Evolutionary conservation across 2,888 invertebrate species (phyloP).

Genomic region (Rhodophaea formosa): DNA sequence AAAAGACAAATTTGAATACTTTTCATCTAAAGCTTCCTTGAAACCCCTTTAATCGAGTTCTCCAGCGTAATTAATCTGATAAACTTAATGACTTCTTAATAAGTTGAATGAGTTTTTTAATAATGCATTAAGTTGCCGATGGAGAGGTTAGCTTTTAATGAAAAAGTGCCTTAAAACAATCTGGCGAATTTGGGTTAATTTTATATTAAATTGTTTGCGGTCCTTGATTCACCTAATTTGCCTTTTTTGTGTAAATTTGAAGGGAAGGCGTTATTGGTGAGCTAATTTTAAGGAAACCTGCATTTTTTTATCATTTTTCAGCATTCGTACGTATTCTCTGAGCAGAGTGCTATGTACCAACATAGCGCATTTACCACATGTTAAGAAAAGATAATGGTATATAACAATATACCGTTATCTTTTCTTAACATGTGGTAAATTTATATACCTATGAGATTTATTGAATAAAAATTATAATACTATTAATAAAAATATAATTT

Average conservation of each 20-base stretch:
- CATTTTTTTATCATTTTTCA: too few relatives aligned
- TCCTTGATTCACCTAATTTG: neutral
- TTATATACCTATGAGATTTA: too few relatives aligned
- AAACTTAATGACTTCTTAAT: constrained; percentile 16
- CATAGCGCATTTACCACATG: too few relatives aligned
- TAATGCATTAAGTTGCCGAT: constrained; percentile 1
- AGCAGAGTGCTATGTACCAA: too few relatives aligned
- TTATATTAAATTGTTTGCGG: neutral
- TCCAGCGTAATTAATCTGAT: constrained; percentile 8
- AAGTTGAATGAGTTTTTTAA: constrained; percentile 18
- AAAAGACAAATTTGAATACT: neutral
- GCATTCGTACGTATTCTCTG: too few relatives aligned
- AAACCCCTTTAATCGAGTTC: neutral
- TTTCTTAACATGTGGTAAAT: too few relatives aligned
- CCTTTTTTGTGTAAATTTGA: neutral
- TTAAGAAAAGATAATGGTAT: too few relatives aligned
- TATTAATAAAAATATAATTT: too few relatives aligned
- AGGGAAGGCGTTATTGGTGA: neutral
- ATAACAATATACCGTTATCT: too few relatives aligned
- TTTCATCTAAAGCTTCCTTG: neutral
- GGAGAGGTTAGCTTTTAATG: neutral
- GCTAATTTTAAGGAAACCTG: neutral
- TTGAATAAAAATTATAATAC: too few relatives aligned
- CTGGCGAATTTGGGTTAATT: constrained; percentile 5
- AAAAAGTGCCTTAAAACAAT: constrained; percentile 8